Conservation (phyloP, 37 sponge, comb jelly and placozoan genomes). For the Hexactinellida sp. region DNA sequence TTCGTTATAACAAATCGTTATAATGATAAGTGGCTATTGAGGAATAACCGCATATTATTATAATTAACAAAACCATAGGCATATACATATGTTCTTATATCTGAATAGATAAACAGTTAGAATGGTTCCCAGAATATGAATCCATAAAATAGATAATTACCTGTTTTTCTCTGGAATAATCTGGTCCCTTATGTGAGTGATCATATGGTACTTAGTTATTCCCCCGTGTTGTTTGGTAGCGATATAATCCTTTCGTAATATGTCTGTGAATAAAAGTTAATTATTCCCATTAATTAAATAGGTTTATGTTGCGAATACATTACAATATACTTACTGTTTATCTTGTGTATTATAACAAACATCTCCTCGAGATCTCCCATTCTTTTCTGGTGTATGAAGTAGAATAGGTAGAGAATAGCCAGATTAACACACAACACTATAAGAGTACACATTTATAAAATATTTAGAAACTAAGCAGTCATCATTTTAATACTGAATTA, state of each 20-base stretch:
- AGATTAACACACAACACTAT: neutral
- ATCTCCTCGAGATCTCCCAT: neutral
- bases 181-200: neutral
- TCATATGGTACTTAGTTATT: neutral
- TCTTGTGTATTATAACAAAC: neutral
- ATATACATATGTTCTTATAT: no score
- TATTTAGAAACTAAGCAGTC: no score
- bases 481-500: no score
- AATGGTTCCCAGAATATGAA: no score
- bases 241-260: neutral
- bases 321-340: neutral
- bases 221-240: neutral
- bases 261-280: neutral
- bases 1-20: no score
- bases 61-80: no score
- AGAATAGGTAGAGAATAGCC: neutral
- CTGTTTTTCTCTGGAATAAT: neutral
- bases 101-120: no score
- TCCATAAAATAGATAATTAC: no score
- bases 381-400: slow-evolving; percentile 1
- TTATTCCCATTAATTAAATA: neutral
- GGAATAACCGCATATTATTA: no score
- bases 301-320: neutral
- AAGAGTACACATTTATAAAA: no score
- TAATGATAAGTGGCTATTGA: no score